These are phyloP conservation scores for Orycteropus afer DNA, from an alignment of 2,113 vertebrate genomes.

Conservation along the genomic window DNA sequence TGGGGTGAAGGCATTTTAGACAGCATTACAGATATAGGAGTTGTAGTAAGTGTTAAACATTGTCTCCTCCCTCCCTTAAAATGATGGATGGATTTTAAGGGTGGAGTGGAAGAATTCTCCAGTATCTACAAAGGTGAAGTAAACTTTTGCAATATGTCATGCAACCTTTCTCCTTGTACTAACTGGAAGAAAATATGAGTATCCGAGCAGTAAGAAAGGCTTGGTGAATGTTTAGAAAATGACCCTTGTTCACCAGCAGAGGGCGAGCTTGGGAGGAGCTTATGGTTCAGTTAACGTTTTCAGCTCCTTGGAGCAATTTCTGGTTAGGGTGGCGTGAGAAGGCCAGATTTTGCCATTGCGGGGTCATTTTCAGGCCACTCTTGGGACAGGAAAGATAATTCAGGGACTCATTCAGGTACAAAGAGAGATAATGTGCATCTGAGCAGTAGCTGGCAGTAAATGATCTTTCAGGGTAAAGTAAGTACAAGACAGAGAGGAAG, in stretches of 20 bases:
- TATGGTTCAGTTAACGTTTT: neutral
- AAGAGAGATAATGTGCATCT: neutral
- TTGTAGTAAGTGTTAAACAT: neutral
- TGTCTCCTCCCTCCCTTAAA: neutral
- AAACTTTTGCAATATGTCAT: neutral
- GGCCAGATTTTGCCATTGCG: neutral
- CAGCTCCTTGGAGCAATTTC: neutral
- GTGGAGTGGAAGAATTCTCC: neutral
- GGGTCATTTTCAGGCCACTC: neutral
- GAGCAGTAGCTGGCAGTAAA: neutral
- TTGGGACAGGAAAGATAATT: neutral
- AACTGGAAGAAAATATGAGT: neutral
- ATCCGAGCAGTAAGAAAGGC: neutral
- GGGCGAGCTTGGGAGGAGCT: slow-evolving; percentile 54
- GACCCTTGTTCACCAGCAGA: slow-evolving; percentile 64
- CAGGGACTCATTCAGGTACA: neutral
- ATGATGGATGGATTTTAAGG: neutral
- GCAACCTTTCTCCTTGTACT: neutral
- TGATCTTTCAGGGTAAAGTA: neutral
- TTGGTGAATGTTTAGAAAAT: neutral
- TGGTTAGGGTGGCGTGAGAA: neutral
- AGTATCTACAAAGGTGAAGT: neutral
- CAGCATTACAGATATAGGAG: neutral
- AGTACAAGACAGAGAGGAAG: neutral
- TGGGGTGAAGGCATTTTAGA: neutral